Evolutionary conservation across 2,113 vertebrate genomes (phyloP).

Genomic region (Centropristis striata): DNA sequence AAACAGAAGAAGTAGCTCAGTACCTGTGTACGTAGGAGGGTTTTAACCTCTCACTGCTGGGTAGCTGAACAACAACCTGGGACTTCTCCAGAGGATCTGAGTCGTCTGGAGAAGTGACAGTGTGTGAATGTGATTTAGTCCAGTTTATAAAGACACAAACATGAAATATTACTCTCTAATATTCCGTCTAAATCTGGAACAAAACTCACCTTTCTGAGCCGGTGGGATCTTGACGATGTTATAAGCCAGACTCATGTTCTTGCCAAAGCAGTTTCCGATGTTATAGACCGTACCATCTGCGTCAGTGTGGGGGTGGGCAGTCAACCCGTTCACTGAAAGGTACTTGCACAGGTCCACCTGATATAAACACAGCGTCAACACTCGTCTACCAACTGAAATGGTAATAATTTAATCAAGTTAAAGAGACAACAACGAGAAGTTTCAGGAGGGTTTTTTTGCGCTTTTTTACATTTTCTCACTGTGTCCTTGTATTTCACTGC

Average conservation of each 20-base stretch:
- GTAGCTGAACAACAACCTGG: slow-evolving; percentile 93
- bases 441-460: too few species aligned
- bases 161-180: not conserved
- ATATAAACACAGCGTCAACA: not conserved
- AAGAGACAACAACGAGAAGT: too few species aligned
- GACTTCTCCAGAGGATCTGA: slow-evolving; percentile 92
- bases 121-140: not conserved
- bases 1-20: not conserved
- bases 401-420: too few species aligned
- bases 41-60: slow-evolving; percentile 96
- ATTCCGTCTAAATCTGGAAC: too few species aligned
- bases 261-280: slow-evolving; percentile 98
- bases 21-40: slow-evolving; percentile 99
- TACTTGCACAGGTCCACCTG: slow-evolving; percentile 97
- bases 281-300: slow-evolving; percentile 95
- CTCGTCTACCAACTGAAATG: too few species aligned
- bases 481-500: too few species aligned
- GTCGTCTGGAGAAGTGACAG: slow-evolving; percentile 85
- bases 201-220: slow-evolving; percentile 87
- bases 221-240: slow-evolving; percentile 94
- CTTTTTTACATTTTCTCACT: too few species aligned
- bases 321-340: slow-evolving; percentile 92
- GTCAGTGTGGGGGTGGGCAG: slow-evolving; percentile 94
- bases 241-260: slow-evolving; percentile 90
- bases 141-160: not conserved